Base-by-base conservation (phyloP, 2,797 vertebrate genomes). In the Falco biarmicus region DNA sequence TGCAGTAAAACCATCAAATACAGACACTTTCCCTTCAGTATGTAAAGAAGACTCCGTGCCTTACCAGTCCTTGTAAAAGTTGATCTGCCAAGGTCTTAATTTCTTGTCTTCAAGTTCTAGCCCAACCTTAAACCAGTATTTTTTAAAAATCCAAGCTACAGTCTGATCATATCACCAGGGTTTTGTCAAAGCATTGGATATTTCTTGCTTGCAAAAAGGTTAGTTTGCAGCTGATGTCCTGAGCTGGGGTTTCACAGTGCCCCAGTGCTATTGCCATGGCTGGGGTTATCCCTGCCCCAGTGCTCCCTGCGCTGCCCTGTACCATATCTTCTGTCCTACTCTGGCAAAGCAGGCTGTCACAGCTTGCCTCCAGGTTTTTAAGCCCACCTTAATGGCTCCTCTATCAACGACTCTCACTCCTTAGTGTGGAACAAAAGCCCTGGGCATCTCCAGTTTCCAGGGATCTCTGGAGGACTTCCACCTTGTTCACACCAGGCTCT, bases 1-100 rank as follows among this genome's bases (percentile, higher is more conserved):
- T 91, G 94, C 89, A 96, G 92, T 96, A 96, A 97, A 97, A 89
- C 91, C 87, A 94, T 96, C 96, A 98, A 65, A 97, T 96, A 97
- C 96, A 98, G 97, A 95, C 80, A 94, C 87, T 85, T 95, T 95
- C 80, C 92, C 93, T 97, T 93, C 76, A 95, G 77, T 77, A 87
- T 39, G 3, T 37, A 74, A 89, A 85, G 60, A 61, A 92, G 79
- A 41, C 47, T 75, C 34, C 76, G 20, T 54, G 32, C 57, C 74
- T 45, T 41, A 61, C 41, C 7, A 10, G 68, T 89, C 53, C 34
- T 56, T 73, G 37, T 37, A 56, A 14, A 10, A 63, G 53, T 9
- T 84, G 41, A 31, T 56, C 70, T 74, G 19, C 7, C 51, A 66
- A 50, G 70, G 74, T 69, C 43, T 75, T 37, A 25, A 6, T 68